Base-by-base conservation (phyloP, 2,888 invertebrate genomes). In the Orthosia cruda region DNA sequence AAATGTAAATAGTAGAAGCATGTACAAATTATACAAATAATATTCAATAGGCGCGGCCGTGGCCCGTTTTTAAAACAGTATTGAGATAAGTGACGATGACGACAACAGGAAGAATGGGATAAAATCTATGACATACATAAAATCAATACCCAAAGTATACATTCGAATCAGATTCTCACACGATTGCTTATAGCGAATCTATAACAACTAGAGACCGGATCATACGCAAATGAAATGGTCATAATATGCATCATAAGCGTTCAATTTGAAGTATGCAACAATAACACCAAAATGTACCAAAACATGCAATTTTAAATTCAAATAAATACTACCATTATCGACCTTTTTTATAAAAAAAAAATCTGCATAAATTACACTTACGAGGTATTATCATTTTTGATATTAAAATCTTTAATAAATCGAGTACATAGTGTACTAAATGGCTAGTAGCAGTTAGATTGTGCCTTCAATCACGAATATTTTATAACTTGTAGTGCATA, bases 131-230 rank as follows among this genome's bases (percentile, higher is more conserved):
- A 78, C 55, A 59, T 81, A 74, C 76, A 77, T 72, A 81, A 74
- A 54, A 62, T 62, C 74, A 75, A 81, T 84, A 87, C 83, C 85
- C 85, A 84, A 88, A 88, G 86, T 86, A 40, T 40, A 77, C 89
- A 83, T 91, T 92, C 92, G 91, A 90, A 90, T 91, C 89, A 95
- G 95, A 96, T 95, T 96, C 95, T 93, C 93, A 94, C 93, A 93
- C 94, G 94, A 94, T 93, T 94, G 93, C 92, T 93, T 90, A 93
- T 77, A 88, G 86, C 81, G 87, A 91, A 91, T 81, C 85, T 84
- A 87, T 81, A 75, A 80, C 83, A 83, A 47, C 20, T 50, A 50
- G 57, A 74, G 71, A 71, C 74, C 71, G 71, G 57, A 71, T 55
- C 47, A 32, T 47, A 52, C 32, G 45, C 50, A 79, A 50, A 26